Percentiles rank a stretch among this genome's conserved stretches.
Conservation (phyloP, 35 echinoderm and acorn worm genomes). For the Ophioderma brevispina region DNA sequence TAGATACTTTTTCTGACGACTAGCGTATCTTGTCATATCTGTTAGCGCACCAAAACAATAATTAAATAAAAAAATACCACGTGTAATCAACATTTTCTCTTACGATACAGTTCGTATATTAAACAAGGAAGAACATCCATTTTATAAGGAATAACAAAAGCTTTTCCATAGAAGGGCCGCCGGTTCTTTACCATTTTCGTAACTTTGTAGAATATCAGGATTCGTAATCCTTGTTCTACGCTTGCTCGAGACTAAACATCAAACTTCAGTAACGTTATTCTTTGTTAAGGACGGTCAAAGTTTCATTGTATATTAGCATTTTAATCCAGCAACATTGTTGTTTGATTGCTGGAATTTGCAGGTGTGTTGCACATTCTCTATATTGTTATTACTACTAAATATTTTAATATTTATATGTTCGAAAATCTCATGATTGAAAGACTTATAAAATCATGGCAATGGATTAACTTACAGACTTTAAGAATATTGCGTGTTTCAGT, state of each 20-base stretch:
- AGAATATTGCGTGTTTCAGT: not conserved
- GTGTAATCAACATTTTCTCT: not conserved
- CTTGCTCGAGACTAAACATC: too few species aligned
- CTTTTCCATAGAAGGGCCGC: not conserved
- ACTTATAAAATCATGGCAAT: not conserved
- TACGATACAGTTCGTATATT: not conserved
- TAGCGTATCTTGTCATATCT: not conserved
- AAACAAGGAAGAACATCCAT: not conserved
- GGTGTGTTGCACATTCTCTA: too few species aligned
- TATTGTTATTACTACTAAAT: not conserved
- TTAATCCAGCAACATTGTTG: too few species aligned
- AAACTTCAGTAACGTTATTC: too few species aligned
- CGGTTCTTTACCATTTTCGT: not conserved
- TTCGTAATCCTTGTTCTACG: not conserved
- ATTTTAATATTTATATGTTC: not conserved
- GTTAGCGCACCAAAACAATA: too few species aligned
- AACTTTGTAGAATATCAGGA: not conserved
- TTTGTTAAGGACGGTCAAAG: too few species aligned
- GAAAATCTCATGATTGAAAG: not conserved
- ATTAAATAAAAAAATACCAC: not conserved
- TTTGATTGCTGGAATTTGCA: too few species aligned
- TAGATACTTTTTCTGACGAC: not conserved
- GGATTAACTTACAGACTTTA: not conserved
- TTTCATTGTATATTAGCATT: too few species aligned
- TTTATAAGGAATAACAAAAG: not conserved